phyloP scores from a whole-genome alignment of 30 jellyfish, hydroid and myxozoan genomes.

The Cassiopea xamachana region DNA sequence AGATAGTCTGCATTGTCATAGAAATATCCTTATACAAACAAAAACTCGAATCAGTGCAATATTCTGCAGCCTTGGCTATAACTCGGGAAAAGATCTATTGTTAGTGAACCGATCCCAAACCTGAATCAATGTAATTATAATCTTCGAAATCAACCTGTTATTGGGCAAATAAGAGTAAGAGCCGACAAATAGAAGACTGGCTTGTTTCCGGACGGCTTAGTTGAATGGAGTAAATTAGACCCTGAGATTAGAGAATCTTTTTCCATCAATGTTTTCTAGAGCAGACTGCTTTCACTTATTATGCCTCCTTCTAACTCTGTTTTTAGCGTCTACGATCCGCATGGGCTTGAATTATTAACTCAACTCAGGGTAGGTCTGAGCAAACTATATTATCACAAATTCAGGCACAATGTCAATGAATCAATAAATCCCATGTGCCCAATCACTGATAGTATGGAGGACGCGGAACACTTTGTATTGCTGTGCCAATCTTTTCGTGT shows the following conservation, averaged over 20 bases:
- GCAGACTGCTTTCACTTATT: constrained; percentile 17
- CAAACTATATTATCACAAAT: constrained; percentile 29
- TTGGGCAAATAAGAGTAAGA: constrained; percentile 17
- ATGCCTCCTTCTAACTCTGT: constrained; percentile 17
- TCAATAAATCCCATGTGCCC: constrained; percentile 18
- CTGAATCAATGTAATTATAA: neutral
- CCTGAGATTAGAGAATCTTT: constrained; percentile 22
- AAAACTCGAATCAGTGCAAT: neutral
- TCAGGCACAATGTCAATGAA: constrained; percentile 4
- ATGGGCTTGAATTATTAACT: constrained; percentile 8
- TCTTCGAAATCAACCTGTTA: constrained; percentile 14
- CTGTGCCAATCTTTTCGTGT: constrained; percentile 11
- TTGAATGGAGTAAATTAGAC: constrained; percentile 8
- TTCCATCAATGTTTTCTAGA: constrained; percentile 14
- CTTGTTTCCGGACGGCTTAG: constrained; percentile 12
- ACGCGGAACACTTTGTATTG: constrained; percentile 9
- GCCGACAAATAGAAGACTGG: neutral
- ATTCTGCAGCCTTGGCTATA: neutral
- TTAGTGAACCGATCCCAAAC: neutral
- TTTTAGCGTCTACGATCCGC: constrained; percentile 5
- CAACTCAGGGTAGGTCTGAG: constrained; percentile 19
- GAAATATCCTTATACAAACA: neutral
- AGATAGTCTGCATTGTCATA: neutral
- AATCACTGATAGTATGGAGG: constrained; percentile 30
- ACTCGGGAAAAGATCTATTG: neutral